A percentile compares a stretch with the other conserved stretches of the same genome.
phyloP scores from a whole-genome alignment of 2,113 vertebrate genomes.

The Cyanoramphus novaezelandiae region DNA sequence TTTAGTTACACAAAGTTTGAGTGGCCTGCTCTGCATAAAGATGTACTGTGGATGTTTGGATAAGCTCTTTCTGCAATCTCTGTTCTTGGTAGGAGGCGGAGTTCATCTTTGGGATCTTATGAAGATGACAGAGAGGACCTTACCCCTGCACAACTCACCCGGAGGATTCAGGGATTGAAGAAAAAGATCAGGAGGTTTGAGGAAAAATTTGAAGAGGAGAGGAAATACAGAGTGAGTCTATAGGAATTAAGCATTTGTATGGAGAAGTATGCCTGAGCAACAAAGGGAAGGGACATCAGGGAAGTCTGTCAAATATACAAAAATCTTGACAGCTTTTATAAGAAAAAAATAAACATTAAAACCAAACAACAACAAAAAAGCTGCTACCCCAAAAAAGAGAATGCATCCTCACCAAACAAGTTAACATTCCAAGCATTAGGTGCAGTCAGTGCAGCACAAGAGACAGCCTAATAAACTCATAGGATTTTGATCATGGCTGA shows the following conservation, averaged over 20 bases:
- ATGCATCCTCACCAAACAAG: not conserved
- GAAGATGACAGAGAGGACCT: constrained; percentile 90
- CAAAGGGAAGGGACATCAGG: not conserved
- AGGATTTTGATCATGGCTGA: not conserved
- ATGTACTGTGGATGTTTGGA: not conserved
- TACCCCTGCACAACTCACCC: constrained; percentile 89
- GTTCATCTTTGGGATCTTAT: constrained; percentile 91
- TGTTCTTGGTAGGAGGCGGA: constrained; percentile 80
- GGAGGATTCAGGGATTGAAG: constrained; percentile 92
- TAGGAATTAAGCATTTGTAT: not conserved
- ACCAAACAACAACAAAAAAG: not conserved
- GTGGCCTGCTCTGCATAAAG: not conserved
- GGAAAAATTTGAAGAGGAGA: constrained; percentile 93
- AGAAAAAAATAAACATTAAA: rapidly evolving
- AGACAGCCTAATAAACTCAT: not conserved
- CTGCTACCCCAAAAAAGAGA: not conserved
- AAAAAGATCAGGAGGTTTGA: constrained; percentile 96
- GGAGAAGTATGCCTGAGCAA: not conserved
- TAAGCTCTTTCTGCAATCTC: constrained; percentile 20
- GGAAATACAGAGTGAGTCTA: constrained; percentile 89
- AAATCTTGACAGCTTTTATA: not conserved
- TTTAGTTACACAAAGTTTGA: not conserved
- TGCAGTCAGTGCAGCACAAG: not conserved
- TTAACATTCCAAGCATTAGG: not conserved
- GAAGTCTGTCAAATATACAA: not conserved